Evolutionary conservation across 2,113 vertebrate genomes (phyloP), one percentile per base, ranked within the genome.

Genomic region (Pituophis catenifer): DNA sequence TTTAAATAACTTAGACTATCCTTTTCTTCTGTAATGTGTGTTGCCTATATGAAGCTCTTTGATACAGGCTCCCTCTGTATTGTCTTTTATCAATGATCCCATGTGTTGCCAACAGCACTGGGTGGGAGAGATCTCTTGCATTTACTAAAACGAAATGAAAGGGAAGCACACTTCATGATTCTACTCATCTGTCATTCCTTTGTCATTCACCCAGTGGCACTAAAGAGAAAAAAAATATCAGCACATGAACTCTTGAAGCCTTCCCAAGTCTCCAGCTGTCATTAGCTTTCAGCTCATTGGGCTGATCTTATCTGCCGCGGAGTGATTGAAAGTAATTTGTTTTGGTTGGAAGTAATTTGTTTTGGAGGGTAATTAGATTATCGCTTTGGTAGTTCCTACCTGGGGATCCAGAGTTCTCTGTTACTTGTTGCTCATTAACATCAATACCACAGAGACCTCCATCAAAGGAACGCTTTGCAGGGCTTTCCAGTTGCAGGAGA

Each of bases 291-390:
- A 95, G 93, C 90, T 96, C 93, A 94, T 90, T 96, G 87, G 94
- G 90, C 94, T 97, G 97, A 94, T 96, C 96, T 97, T 96, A 97
- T 96, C 97, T 95, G 92, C 29, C 94, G 95, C 93, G 88, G 95
- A 90, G 89, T 95, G 96, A 97, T 97, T 96, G 94, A 97, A 96
- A 96, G 95, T 96, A 96, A 97, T 97, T 97, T 97, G 97, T 97
- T 98, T 97, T 93, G 96, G 95, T 97, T 96, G 96, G 97, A 97
- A 97, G 96, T 97, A 94, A 97, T 97, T 97, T 98, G 97, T 97
- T 97, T 97, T 93, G 95, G 93, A 91, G 93, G 96, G 91, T 97
- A 97, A 98, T 97, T 96, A 92, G 93, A 96, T 97, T 97, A 96
- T 94, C 96, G 96, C 97, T 95, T 94, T 93, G 92, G 96, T 93